Evolutionary conservation across 2,888 invertebrate genomes (phyloP), one percentile per base, ranked within the genome.

Genomic region (Drosophila borealis): DNA sequence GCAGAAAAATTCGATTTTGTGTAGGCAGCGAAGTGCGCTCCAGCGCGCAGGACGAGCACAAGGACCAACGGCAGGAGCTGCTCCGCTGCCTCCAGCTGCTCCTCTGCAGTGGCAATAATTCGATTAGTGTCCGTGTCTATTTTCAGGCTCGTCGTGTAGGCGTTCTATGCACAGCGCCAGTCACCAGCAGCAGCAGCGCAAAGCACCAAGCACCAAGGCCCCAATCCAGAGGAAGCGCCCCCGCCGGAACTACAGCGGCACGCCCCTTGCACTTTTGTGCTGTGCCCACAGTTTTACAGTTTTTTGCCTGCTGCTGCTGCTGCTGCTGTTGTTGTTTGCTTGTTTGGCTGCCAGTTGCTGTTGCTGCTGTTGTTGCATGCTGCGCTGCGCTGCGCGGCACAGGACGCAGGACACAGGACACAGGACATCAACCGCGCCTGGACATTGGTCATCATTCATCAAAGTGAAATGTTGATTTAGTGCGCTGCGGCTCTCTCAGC

Each of bases 381-480:
- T 77, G 80, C 81, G 71, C 80, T 70, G 68, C 49, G 53, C 63
- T 53, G 61, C 48, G 56, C 62, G 44, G 54, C 55, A 46, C 44
- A 61, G n/a, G n/a, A n/a, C n/a, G n/a, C n/a, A n/a, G 46, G 61
- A 46, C 45, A 19, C 2, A 63, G 62, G 45, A 53, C 50, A 51
- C 66, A 73, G 74, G 68, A 71, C 78, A 65, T 65, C 78, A 74
- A 78, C 81, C 88, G 80, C 89, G 86, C 86, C 78, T 88, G 79
- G 79, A 88, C 83, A 85, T 87, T 89, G 90, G 91, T 90, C 90
- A 85, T 88, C 90, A 90, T 90, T 91, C 91, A 90, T 90, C 90
- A 90, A 90, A 89, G 91, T 83, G 88, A 90, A 89, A 86, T 87
- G 88, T 90, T 90, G 90, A 90, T 89, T 90, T 90, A 89, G 82